phyloP scores from a whole-genome alignment of 2,113 vertebrate species.

The Cichladusa arquata region DNA sequence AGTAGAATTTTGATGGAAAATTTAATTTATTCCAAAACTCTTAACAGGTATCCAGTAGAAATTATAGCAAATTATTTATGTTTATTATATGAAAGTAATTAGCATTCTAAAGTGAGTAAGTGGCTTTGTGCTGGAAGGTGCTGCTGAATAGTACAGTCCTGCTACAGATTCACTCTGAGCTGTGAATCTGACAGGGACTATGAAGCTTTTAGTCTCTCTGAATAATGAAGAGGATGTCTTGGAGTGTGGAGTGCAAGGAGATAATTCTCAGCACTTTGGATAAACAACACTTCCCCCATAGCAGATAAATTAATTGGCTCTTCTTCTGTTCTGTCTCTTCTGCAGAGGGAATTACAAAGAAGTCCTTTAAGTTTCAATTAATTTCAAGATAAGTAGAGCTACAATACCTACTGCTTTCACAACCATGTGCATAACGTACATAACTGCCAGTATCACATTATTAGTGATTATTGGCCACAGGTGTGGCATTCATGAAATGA shows the following conservation, averaged over 20 bases:
- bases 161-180: background rate
- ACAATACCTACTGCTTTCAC: background rate
- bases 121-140: accelerated
- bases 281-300: background rate
- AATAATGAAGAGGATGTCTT: background rate
- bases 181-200: background rate
- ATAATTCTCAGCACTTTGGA: background rate
- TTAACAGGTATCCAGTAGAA: background rate
- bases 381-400: background rate
- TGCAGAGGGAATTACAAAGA: background rate
- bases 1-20: background rate
- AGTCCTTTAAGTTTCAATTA: background rate
- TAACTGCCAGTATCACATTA: background rate
- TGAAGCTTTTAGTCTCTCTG: background rate
- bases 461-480: background rate
- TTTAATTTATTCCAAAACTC: background rate
- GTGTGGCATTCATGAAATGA: background rate
- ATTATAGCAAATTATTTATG: background rate
- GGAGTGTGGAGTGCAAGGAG: background rate
- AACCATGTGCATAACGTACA: background rate
- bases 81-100: background rate
- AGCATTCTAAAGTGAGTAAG: background rate
- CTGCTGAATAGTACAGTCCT: background rate
- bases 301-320: background rate
- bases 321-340: background rate